These are phyloP conservation scores for Sminthurinus aureus DNA, from an alignment of 2,888 invertebrate genomes.

Conservation along the genomic window DNA sequence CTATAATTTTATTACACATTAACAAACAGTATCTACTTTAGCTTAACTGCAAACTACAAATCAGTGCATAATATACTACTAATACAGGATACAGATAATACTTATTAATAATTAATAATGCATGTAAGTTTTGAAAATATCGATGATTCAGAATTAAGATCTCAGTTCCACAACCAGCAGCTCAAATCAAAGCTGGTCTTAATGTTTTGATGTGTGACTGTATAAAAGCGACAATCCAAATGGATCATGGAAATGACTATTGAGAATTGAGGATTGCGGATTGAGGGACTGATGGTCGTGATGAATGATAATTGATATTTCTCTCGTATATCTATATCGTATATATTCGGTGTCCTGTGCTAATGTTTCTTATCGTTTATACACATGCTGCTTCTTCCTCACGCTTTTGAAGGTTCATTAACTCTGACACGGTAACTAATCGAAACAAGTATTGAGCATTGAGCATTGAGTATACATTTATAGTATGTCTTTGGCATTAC, in stretches of 20 bases:
- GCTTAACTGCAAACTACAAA: too few species aligned
- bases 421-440: conserved; percentile 10
- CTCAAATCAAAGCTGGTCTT: not conserved
- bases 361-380: conserved; percentile 25
- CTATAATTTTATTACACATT: too few species aligned
- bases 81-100: too few species aligned
- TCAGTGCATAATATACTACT: too few species aligned
- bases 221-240: not conserved
- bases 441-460: not conserved
- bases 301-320: conserved; percentile 21
- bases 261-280: not conserved
- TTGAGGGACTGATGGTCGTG: not conserved
- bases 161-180: not conserved
- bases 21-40: too few species aligned
- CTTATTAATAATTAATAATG: too few species aligned
- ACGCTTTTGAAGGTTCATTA: conserved; percentile 29
- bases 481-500: not conserved
- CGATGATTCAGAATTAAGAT: too few species aligned
- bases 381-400: not conserved
- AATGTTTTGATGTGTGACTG: not conserved
- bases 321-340: too few species aligned
- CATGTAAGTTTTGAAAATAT: too few species aligned
- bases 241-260: not conserved
- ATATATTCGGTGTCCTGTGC: too few species aligned
- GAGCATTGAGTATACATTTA: too few species aligned